These are phyloP conservation scores for Sarcophaga bullata DNA, from an alignment of 1,140 invertebrate species.

Conservation along the genomic window DNA sequence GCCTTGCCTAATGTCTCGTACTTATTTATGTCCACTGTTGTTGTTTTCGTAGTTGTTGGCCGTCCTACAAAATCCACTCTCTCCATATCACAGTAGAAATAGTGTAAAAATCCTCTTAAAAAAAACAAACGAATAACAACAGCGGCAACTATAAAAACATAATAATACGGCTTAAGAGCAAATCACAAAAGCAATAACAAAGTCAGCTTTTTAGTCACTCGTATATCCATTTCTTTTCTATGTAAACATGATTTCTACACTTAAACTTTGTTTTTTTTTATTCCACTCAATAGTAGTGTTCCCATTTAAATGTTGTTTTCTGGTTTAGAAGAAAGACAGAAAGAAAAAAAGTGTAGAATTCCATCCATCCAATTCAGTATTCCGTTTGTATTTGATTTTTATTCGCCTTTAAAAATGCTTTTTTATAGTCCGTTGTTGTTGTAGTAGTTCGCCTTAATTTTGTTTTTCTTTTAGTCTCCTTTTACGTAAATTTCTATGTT, in stretches of 20 bases:
- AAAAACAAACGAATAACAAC: neutral
- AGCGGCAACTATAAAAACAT: neutral
- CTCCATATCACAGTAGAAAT: neutral
- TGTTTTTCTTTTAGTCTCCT: neutral
- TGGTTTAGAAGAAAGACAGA: neutral
- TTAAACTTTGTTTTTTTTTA: neutral
- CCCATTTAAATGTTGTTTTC: slow-evolving; percentile 1
- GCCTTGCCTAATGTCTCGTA: slow-evolving; percentile 23
- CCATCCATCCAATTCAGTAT: neutral
- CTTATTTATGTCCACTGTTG: neutral
- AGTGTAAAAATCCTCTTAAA: slow-evolving; percentile 37
- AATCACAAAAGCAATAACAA: neutral
- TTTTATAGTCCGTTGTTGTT: neutral
- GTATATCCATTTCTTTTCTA: neutral
- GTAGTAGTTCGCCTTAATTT: no score
- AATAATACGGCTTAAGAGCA: neutral
- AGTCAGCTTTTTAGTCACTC: neutral
- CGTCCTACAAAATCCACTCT: slow-evolving; percentile 12
- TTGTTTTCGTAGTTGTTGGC: neutral
- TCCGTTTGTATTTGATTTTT: neutral
- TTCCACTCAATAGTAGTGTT: neutral
- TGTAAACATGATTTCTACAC: neutral
- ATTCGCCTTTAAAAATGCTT: neutral
- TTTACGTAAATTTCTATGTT: slow-evolving; percentile 9
- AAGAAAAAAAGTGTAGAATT: slow-evolving; percentile 12